Base-by-base conservation (phyloP, 2,797 vertebrate genomes). In the Takifugu rubripes region DNA sequence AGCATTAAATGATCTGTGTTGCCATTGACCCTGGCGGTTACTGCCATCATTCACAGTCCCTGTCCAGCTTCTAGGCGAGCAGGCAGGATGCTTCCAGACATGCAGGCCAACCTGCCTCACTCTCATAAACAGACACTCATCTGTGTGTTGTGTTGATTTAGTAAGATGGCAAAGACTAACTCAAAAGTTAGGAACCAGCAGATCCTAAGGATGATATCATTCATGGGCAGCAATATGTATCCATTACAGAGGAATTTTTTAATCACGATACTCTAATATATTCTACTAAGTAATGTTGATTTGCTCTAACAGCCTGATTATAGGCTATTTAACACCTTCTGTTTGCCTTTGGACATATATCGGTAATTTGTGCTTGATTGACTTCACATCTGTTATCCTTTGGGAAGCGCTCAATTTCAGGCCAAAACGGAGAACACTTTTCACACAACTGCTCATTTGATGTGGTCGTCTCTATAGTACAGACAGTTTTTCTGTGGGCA, bases 11-110 rank as follows among this genome's bases (percentile, higher is more conserved):
- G 93, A 94, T 92, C 91, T 84, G 92, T 84, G 92, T 94, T 93
- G 89, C 89, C 87, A 91, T 91, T 94, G 94, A 94, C 94, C 92
- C 93, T 88, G 92, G 92, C 92, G 86, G 91, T 92, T 91, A 92
- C 93, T 92, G 90, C 93, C 91, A 94, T 98, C 91, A 92, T 94
- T 96, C 93, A 94, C 91, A 88, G 92, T 91, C 90, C 93, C 93
- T 90, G 84, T 90, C 71, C 88, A 89, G 89, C 87, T 76, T 74
- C 66, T 67, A 81, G 82, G 75, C 80, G 71, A 60, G 64, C 61
- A 80, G 66, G 56, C 74, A 56, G 61, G 54, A 77, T 76, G 78
- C 89, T 90, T 88, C 78, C 67, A 67, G 61, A 59, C 80, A 76
- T 46, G 54, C 66, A 81, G 73, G 76, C 75, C 65, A 49, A 33